Evolutionary conservation across 2,888 invertebrate genomes (phyloP).

Genomic region (Heliconius sara): DNA sequence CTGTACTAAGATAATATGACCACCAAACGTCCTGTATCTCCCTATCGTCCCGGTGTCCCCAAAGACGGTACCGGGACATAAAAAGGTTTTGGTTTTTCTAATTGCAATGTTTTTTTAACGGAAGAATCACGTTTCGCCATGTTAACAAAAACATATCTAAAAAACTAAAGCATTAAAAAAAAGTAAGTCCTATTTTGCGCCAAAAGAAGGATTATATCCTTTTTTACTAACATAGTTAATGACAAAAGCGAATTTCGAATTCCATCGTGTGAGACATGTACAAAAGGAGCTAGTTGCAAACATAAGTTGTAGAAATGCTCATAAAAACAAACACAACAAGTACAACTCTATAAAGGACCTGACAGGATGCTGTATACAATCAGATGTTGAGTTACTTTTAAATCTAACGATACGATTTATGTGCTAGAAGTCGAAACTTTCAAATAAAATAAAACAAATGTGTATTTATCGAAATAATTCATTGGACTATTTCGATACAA

Average conservation of each 20-base stretch:
- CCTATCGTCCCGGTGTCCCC: no score
- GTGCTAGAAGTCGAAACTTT: not conserved
- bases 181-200: no score
- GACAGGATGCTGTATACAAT: constrained; percentile 4
- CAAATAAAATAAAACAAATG: not conserved
- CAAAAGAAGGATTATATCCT: no score
- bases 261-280: not conserved
- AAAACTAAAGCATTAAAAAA: no score
- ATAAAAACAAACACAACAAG: constrained; percentile 13
- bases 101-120: no score
- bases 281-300: constrained; percentile 3
- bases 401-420: not conserved
- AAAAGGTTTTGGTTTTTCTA: no score
- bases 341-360: not conserved
- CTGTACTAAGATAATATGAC: no score
- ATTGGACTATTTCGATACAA: no score
- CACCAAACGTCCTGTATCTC: no score
- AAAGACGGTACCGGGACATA: no score
- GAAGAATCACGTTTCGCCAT: no score
- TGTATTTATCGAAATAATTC: not conserved
- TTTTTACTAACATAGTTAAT: not conserved
- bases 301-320: not conserved
- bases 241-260: not conserved
- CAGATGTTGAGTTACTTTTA: not conserved
- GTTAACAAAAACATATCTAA: no score